These are phyloP conservation scores for Incurvaria masculella DNA, from an alignment of 2,888 invertebrate genomes.

Conservation along the genomic window DNA sequence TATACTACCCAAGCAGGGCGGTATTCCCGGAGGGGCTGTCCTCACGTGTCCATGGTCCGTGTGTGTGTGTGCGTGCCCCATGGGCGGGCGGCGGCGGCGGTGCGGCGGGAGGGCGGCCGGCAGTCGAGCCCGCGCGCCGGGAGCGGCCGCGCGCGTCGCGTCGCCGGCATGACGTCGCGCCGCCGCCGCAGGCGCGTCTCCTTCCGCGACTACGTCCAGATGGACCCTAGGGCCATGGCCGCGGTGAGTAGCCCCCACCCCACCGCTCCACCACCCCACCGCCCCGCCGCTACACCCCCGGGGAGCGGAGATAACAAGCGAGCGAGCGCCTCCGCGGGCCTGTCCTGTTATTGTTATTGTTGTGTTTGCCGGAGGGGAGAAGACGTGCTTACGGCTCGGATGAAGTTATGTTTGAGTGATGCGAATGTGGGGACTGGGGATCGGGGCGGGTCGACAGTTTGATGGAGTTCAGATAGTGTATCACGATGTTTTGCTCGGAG, in stretches of 20 bases:
- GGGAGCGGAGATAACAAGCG: no score
- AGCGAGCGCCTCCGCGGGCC: background rate
- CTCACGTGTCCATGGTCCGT: no score
- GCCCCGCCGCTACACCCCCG: no score
- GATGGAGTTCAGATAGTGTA: no score
- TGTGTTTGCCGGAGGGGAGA: no score
- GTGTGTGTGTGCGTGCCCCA: background rate
- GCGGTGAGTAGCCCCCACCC: constrained; percentile 29
- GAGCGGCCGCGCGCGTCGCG: constrained; percentile 26
- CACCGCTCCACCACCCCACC: background rate
- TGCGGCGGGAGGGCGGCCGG: constrained; percentile 11
- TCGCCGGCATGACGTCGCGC: constrained; percentile 39
- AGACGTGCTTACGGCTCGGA: no score
- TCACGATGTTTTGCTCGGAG: no score
- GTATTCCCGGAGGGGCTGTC: no score
- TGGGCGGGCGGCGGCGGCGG: constrained; percentile 12
- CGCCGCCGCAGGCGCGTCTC: constrained; percentile 45
- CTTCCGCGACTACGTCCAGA: constrained; percentile 46
- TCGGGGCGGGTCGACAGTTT: no score
- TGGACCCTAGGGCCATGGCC: constrained; percentile 49
- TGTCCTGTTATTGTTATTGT: background rate
- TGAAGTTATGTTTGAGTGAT: no score
- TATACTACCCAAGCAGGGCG: no score
- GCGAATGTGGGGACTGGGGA: no score
- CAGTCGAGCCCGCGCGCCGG: constrained; percentile 31